Base-by-base conservation (phyloP, 2,888 invertebrate genomes). In the Ectemnius lituratus region DNA sequence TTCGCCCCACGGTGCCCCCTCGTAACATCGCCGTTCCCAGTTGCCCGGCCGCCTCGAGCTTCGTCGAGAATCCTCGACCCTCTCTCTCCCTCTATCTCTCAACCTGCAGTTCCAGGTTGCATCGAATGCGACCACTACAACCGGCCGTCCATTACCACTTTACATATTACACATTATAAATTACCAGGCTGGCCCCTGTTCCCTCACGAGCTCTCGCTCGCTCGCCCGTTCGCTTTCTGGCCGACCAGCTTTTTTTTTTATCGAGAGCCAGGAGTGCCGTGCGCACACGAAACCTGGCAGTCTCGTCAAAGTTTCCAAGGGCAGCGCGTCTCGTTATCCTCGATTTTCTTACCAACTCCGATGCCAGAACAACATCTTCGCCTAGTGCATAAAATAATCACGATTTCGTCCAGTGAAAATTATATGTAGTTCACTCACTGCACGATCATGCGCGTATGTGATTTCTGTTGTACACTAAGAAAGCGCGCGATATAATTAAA, bases 101-200 rank as follows among this genome's bases (percentile, higher is more conserved):
- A 81, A 80, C 83, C 83, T 81, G 76, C 80, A 78, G 81, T 77
- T 75, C 84, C 82, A 78, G 78, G 77, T 74, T 79, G 79, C 82
- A 82, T 80, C 81, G 77, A 78, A 81, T 78, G 79, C 79, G 76
- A 73, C 78, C 79, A 76, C 83, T 79, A 81, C 79, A 81, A 82
- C 77, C 81, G 76, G 76, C 84, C 83, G 81, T 86, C 86, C 87
- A 87, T 87, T 87, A 86, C 86, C 87, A 86, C 87, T 87, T 87
- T 87, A 87, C 87, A 87, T 87, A 86, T 87, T 87, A 87, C 85
- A 85, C 86, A 83, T 87, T 87, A 86, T 87, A 87, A 87, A 87
- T 87, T 86, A 86, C 82, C 79, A 75, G 77, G 70, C 80, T 76
- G 70, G 49, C 63, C 6, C 62, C 18, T 56, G 28, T 37, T 52